Percentiles rank a stretch among this genome's conserved stretches.
phyloP scores from a whole-genome alignment of 2,888 invertebrate species.

The Drosophila monieri region DNA sequence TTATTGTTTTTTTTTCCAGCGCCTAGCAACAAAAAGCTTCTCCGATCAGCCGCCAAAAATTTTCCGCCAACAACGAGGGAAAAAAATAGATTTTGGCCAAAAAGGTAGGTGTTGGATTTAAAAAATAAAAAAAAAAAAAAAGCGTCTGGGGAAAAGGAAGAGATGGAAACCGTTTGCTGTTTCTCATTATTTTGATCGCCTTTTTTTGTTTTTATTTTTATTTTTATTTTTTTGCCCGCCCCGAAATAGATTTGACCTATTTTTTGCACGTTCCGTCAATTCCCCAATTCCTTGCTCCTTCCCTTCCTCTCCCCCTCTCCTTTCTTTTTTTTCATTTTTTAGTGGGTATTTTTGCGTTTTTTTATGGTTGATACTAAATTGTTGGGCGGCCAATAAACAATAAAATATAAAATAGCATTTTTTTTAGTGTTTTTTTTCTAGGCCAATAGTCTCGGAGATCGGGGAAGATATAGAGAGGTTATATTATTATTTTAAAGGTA shows the following conservation, averaged over 20 bases:
- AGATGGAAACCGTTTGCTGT: conserved; percentile 41
- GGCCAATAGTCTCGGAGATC: conserved; percentile 5
- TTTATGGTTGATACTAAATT: conserved; percentile 37
- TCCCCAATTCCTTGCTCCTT: conserved; percentile 24
- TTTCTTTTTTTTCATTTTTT: conserved; percentile 4
- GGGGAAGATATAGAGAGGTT: neutral
- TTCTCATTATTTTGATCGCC: conserved; percentile 44
- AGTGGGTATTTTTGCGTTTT: neutral
- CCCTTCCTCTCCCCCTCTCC: neutral
- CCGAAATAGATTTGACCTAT: conserved; percentile 75
- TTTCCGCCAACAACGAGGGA: conserved; percentile 14
- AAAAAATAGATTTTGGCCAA: neutral
- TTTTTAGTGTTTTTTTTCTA: conserved; percentile 1
- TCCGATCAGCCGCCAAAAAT: conserved; percentile 13
- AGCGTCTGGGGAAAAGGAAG: neutral
- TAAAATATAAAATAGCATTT: neutral
- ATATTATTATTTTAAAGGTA: no score
- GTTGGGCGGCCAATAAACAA: conserved; percentile 24
- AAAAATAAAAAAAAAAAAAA: conserved; percentile 1
- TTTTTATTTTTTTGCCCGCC: conserved; percentile 24
- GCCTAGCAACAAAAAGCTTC: conserved; percentile 20
- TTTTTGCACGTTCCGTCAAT: conserved; percentile 53
- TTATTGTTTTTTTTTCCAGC: conserved; percentile 16
- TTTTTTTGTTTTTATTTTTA: conserved; percentile 46
- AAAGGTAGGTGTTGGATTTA: conserved; percentile 34